A percentile compares a stretch with the other conserved stretches of the same genome.
These are phyloP conservation scores for Muntiacus reevesi DNA, from an alignment of 2,113 vertebrate genomes.

Conservation along the genomic window DNA sequence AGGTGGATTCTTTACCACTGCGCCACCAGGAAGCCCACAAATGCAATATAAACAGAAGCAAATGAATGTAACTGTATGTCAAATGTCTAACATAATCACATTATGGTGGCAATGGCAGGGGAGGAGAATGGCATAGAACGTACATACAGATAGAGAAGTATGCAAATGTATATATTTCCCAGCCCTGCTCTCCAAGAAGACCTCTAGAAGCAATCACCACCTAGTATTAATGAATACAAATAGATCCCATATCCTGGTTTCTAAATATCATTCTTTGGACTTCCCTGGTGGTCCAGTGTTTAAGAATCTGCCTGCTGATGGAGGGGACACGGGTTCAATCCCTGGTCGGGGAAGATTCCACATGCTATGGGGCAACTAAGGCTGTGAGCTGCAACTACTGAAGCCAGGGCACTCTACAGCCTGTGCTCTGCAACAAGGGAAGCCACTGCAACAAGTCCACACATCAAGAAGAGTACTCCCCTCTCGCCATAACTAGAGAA, in stretches of 20 bases:
- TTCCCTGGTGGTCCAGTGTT: not conserved
- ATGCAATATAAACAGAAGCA: not conserved
- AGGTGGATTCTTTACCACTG: not conserved
- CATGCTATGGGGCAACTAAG: not conserved
- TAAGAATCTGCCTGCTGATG: not conserved
- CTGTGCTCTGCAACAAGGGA: not conserved
- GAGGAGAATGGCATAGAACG: not conserved
- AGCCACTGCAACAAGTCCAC: not conserved
- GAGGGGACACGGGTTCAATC: not conserved
- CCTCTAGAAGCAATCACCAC: not conserved
- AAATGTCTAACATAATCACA: not conserved
- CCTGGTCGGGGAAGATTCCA: not conserved
- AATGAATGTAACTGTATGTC: not conserved
- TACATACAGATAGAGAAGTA: not conserved
- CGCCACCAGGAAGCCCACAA: not conserved
- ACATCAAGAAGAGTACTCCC: not conserved
- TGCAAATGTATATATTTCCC: not conserved
- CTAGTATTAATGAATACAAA: not conserved
- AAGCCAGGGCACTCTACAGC: not conserved
- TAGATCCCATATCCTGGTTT: not conserved
- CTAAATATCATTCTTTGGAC: not conserved
- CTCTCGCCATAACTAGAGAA: not conserved
- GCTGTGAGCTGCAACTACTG: not conserved
- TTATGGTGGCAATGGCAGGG: not conserved
- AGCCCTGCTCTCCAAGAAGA: not conserved